Evolutionary conservation across 2,888 invertebrate species (phyloP).

Genomic region (Cylloceria caligata): DNA sequence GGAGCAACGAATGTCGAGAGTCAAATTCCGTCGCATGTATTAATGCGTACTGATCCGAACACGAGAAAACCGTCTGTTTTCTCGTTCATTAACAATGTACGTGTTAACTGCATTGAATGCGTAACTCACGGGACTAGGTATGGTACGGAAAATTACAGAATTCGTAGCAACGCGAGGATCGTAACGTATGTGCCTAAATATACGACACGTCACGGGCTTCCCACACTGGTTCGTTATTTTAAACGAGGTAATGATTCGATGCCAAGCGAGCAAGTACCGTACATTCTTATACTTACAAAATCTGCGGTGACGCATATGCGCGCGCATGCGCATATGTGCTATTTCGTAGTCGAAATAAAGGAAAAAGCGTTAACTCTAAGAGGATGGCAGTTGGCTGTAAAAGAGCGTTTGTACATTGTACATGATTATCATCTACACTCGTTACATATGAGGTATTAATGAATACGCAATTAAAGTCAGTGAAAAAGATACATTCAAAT

Average conservation of each 20-base stretch:
- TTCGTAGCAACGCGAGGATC: conserved; percentile 46
- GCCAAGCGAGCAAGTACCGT: conserved; percentile 44
- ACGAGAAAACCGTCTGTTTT: background rate
- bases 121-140: conserved; percentile 32
- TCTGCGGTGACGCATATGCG: background rate
- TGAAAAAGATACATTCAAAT: too few relatives aligned
- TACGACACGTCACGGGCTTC: conserved; percentile 19
- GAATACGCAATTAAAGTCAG: background rate
- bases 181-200: background rate
- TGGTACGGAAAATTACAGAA: conserved; percentile 49
- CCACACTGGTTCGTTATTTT: conserved; percentile 44
- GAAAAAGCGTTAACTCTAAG: background rate
- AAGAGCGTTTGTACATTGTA: background rate
- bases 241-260: conserved; percentile 52
- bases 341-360: conserved; percentile 19
- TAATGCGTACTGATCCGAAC: background rate
- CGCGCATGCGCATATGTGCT: background rate
- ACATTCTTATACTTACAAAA: conserved; percentile 15
- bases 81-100: conserved; percentile 39
- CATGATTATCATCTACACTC: background rate
- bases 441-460: background rate
- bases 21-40: conserved; percentile 7
- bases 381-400: background rate
- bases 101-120: conserved; percentile 52
- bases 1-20: background rate